Evolutionary conservation across 2,113 vertebrate genomes (phyloP), one percentile per base, ranked within the genome.

Genomic region (Nymphicus hollandicus): DNA sequence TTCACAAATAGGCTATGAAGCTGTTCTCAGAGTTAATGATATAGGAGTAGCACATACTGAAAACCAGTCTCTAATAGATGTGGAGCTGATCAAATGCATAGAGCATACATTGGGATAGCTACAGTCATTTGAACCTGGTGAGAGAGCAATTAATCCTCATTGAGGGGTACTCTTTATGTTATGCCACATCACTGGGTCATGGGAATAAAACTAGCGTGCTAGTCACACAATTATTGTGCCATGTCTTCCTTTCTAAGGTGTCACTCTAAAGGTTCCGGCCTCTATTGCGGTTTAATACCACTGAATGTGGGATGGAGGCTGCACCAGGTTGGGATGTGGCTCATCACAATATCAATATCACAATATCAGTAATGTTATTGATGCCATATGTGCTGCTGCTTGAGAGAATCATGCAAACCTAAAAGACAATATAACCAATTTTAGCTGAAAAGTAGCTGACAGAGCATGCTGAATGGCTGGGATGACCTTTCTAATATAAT

Each of bases 401-500:
- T 49, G 74, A 77, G 0, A 2, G 41, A 91, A 44, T 80, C 19
- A 13, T 25, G 65, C 20, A 74, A 84, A 71, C 68, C 47, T 85
- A 24, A 74, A 65, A 76, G 71, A 81, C 44, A n/a, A 27, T n/a
- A 49, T 95, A 90, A 89, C 95, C 84, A 68, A 64, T 96, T 81
- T 60, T n/a, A 73, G 63, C 66, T 93, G 77, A 88, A 93, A 91
- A 85, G 72, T 64, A 82, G 53, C 60, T 92, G 81, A 24, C 46
- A 39, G 47, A 64, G 37, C 68, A 71, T 72, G 35, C 92, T 91
- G 91, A 80, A 90, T 88, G 63, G 20, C 63, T 78, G 43, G 7
- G 46, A 4, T 91, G 90, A 88, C 74, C 85, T 96, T 96, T 96
- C 81, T 22, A 58, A 9, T 58, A 35, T 24, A 35, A 35, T 35